Base-by-base conservation (phyloP, 2,797 vertebrate species). In the Chloroceryle amazona region DNA sequence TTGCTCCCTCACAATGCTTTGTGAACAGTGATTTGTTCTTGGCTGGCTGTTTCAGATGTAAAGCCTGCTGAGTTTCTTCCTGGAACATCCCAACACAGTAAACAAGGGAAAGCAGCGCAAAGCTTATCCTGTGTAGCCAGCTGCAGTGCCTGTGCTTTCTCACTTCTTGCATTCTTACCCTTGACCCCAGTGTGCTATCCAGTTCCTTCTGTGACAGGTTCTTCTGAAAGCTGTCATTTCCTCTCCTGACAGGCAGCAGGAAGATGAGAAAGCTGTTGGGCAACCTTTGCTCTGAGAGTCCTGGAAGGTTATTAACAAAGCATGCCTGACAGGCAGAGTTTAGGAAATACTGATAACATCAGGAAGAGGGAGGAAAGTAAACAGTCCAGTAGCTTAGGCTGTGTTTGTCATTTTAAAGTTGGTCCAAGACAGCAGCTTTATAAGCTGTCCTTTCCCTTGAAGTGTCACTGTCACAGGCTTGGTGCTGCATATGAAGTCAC, bases 191-290 rank as follows among this genome's bases (percentile, higher is more conserved):
- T 39, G 95, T 94, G 97, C 96, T 97, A 97, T 97, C 95, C 97
- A 98, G 97, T 97, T 97, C 97, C 97, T 95, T 94, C 73, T 65
- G 83, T 96, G 97, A 98, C 97, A 96, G 91, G 76, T 92, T 96
- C 93, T 95, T 93, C 94, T 91, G 94, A 97, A 97, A 98, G 94
- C 88, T 97, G 97, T 76, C 94, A 98, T 97, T 98, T 98, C 98
- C 98, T 98, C 92, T 98, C 95, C 93, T 97, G 98, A 98, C 98
- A 98, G 95, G 95, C 92, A 60, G 94, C 98, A 98, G 98, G 98
- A 98, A 98, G 96, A 97, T 93, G 97, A 97, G 98, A 98, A 98
- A 98, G 97, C 98, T 98, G 98, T 95, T 96, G 86, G 90, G 93
- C 97, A 98, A 98, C 98, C 98, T 98, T 98, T 98, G 98, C 97